A percentile compares a stretch with the other conserved stretches of the same genome.
Evolutionary conservation across 2,113 vertebrate genomes (phyloP).

Genomic region (Oryzias celebensis): DNA sequence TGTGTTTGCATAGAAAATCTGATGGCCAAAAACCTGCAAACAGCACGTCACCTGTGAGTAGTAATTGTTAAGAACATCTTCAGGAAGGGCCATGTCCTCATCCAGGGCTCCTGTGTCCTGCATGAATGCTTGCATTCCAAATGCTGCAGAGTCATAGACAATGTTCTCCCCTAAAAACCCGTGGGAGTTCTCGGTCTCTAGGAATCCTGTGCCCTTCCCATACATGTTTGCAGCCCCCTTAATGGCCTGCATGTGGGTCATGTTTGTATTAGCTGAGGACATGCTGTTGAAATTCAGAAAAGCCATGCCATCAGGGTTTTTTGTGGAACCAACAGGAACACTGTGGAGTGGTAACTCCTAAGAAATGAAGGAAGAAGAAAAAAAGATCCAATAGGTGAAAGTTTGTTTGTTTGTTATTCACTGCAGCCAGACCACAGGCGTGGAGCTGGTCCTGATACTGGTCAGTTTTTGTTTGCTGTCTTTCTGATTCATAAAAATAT

Average conservation of each 20-base stretch:
- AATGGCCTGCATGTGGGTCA: not conserved
- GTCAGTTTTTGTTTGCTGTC: too few relatives aligned
- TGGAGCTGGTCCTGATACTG: too few relatives aligned
- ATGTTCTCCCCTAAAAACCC: slow-evolving; percentile 6
- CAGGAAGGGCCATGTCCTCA: slow-evolving; percentile 61
- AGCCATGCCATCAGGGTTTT: not conserved
- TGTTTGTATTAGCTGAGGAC: slow-evolving; percentile 7
- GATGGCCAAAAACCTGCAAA: not conserved
- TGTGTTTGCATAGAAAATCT: not conserved
- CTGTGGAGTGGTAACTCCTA: slow-evolving; percentile 63
- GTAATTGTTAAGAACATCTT: slow-evolving; percentile 64
- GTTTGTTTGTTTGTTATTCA: too few relatives aligned
- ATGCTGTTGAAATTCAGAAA: not conserved
- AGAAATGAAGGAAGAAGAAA: not conserved
- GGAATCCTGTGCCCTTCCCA: slow-evolving; percentile 17
- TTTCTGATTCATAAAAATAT: too few relatives aligned
- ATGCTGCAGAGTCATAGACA: not conserved
- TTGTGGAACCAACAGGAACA: slow-evolving; percentile 20
- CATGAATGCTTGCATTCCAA: not conserved
- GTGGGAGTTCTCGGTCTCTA: slow-evolving; percentile 29
- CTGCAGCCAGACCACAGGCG: too few relatives aligned
- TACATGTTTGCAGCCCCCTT: slow-evolving; percentile 1
- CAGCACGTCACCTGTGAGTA: slow-evolving; percentile 65
- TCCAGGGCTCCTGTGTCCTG: slow-evolving; percentile 9
- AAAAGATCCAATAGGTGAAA: not conserved